phyloP scores from a whole-genome alignment of 2,797 vertebrate genomes.

The Spea hammondii region DNA sequence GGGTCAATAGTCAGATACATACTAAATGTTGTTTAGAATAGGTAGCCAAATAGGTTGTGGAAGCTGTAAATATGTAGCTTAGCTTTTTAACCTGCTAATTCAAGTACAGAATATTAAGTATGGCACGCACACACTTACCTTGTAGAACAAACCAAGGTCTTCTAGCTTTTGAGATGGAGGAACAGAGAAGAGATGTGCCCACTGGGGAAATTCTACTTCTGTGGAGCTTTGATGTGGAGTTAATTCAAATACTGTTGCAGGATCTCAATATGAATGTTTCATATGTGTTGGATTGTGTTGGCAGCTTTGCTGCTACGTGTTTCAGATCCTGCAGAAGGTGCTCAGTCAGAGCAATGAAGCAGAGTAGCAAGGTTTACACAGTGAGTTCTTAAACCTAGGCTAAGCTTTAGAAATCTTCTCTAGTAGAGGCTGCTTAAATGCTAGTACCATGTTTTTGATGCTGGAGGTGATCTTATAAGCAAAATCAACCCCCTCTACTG shows the following conservation, averaged over 20 bases:
- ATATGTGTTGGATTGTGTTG: neutral
- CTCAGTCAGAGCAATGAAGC: constrained; percentile 36
- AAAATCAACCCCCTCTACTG: too few relatives aligned
- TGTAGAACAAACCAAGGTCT: constrained; percentile 44
- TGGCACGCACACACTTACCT: neutral
- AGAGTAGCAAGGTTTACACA: neutral
- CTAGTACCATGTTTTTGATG: too few relatives aligned
- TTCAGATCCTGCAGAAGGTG: constrained; percentile 15
- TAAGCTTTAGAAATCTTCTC: neutral
- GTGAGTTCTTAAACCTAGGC: neutral
- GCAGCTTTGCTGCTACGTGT: neutral
- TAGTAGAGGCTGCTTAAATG: neutral
- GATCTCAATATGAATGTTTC: constrained; percentile 11
- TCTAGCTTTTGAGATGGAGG: constrained; percentile 2
- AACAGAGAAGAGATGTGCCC: neutral
- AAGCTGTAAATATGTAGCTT: constrained; percentile 46
- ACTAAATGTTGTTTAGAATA: constrained; percentile 8
- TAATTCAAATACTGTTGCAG: constrained; percentile 17
- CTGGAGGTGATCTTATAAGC: too few relatives aligned
- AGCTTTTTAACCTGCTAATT: constrained; percentile 54
- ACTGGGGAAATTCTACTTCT: constrained; percentile 13
- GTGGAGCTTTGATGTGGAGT: constrained; percentile 40
- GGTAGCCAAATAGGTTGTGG: neutral
- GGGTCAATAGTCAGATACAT: neutral
- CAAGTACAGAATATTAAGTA: constrained; percentile 13